phyloP scores from a whole-genome alignment of 1,140 invertebrate species.

The Achroia grisella region DNA sequence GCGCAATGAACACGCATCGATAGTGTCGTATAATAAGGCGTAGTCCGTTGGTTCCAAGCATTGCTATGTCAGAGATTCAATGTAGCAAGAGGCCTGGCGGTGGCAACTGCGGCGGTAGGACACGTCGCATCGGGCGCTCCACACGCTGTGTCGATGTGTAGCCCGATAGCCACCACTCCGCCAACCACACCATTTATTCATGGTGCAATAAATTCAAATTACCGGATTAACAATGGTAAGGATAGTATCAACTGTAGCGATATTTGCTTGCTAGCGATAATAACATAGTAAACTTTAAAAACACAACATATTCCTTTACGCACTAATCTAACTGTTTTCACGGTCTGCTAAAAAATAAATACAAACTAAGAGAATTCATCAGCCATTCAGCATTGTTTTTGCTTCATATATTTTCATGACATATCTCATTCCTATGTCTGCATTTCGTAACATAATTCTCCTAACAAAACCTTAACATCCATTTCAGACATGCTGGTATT shows the following conservation, averaged over 20 bases:
- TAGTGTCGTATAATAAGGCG: background rate
- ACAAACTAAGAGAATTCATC: no score
- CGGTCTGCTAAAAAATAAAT: no score
- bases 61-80: slow-evolving; percentile 24
- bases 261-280: slow-evolving; percentile 32
- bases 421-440: no score
- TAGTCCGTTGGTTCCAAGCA: slow-evolving; percentile 16
- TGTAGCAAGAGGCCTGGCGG: slow-evolving; percentile 7
- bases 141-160: slow-evolving; percentile 49
- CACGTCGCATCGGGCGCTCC: slow-evolving; percentile 14
- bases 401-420: no score
- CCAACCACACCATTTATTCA: slow-evolving; percentile 59
- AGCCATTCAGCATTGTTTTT: no score
- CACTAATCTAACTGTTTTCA: no score
- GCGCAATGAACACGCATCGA: no score
- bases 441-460: no score
- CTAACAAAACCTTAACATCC: no score
- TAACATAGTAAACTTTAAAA: slow-evolving; percentile 20
- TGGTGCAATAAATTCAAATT: slow-evolving; percentile 71
- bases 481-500: no score
- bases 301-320: no score
- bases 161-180: slow-evolving; percentile 40
- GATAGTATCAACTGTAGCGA: slow-evolving; percentile 51
- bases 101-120: slow-evolving; percentile 5
- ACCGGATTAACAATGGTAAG: slow-evolving; percentile 67